A percentile compares a stretch with the other conserved stretches of the same genome.
These are phyloP conservation scores for Pherbina coryleti DNA, from an alignment of 2,888 invertebrate species.

Conservation along the genomic window DNA sequence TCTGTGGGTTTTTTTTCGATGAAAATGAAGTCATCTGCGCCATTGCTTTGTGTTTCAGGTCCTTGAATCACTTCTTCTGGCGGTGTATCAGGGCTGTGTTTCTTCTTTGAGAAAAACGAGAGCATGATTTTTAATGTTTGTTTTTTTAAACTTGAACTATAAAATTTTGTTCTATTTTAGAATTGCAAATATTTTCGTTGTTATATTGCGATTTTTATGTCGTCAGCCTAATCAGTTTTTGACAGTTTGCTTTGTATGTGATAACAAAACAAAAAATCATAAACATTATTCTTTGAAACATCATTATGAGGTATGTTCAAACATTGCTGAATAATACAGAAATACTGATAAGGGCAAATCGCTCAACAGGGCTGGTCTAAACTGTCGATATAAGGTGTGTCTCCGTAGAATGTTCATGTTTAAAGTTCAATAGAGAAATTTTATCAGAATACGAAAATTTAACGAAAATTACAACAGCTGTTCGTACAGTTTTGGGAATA, in stretches of 20 bases:
- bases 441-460: too few relatives aligned
- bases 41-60: constrained; percentile 40
- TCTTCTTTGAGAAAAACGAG: constrained; percentile 63
- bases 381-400: too few relatives aligned
- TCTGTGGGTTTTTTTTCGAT: constrained; percentile 54
- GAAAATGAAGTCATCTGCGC: constrained; percentile 63
- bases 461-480: too few relatives aligned
- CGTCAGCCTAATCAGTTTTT: neutral
- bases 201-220: neutral
- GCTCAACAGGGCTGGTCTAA: too few relatives aligned
- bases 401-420: too few relatives aligned
- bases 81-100: constrained; percentile 58
- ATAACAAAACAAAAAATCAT: too few relatives aligned
- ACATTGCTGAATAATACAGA: too few relatives aligned
- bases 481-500: too few relatives aligned
- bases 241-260: neutral
- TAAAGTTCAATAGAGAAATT: too few relatives aligned
- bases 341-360: too few relatives aligned
- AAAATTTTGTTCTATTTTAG: neutral
- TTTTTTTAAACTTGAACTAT: neutral
- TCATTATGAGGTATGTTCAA: too few relatives aligned
- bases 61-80: constrained; percentile 53
- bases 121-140: constrained; percentile 59
- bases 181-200: neutral
- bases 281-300: too few relatives aligned